Evolutionary conservation across 2,797 vertebrate species (phyloP).

Genomic region (Nyctibius grandis): DNA sequence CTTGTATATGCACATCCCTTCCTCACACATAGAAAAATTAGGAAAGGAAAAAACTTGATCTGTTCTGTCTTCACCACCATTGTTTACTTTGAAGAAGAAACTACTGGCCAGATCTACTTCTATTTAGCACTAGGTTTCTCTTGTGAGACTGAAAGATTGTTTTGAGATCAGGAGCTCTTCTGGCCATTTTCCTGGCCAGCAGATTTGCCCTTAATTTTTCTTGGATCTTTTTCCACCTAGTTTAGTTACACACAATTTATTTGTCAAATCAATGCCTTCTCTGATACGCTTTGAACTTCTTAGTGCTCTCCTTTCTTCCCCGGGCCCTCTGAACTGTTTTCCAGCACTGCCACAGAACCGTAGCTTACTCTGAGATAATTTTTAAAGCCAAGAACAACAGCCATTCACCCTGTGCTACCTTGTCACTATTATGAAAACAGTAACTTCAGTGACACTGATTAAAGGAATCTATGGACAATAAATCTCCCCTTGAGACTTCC

Average conservation of each 20-base stretch:
- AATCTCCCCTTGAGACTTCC: not conserved
- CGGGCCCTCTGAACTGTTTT: not conserved
- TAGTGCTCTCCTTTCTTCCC: not conserved
- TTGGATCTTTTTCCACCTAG: not conserved
- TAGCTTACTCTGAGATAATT: not conserved
- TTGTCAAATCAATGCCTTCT: not conserved
- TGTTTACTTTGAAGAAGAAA: not conserved
- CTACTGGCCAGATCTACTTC: not conserved
- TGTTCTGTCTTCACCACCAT: not conserved
- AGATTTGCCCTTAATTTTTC: not conserved
- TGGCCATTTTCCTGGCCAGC: not conserved
- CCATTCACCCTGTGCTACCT: not conserved
- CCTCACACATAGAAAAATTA: accelerated
- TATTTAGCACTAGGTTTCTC: not conserved
- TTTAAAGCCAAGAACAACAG: not conserved
- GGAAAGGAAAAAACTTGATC: not conserved
- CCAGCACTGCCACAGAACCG: not conserved
- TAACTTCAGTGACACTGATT: not conserved
- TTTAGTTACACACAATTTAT: not conserved
- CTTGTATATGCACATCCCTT: accelerated
- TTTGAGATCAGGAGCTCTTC: not conserved
- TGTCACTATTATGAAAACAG: not conserved
- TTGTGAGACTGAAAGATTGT: not conserved
- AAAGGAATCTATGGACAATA: not conserved
- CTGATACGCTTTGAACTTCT: not conserved